Percentiles rank a stretch among this genome's conserved stretches.
These are phyloP conservation scores for Chloroclysta siterata DNA, from an alignment of 2,888 invertebrate genomes.

Conservation along the genomic window DNA sequence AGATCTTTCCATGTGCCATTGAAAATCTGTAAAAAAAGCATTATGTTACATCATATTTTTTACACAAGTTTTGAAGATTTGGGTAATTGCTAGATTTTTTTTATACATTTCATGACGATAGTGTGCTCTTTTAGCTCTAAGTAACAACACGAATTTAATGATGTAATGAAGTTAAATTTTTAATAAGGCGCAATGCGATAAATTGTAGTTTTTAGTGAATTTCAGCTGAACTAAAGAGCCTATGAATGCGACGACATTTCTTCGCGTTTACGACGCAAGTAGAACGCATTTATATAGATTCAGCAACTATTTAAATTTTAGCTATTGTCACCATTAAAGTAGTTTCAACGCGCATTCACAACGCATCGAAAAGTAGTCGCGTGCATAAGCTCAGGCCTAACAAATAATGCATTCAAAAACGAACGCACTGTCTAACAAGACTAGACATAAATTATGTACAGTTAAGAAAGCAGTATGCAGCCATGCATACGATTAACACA, in stretches of 20 bases:
- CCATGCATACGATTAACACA: not conserved
- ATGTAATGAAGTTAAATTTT: not conserved
- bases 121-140: not conserved
- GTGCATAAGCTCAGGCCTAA: not conserved
- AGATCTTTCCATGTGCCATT: slow-evolving; percentile 94
- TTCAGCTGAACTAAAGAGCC: not conserved
- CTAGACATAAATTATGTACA: slow-evolving; percentile 7
- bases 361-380: no score
- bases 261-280: not conserved
- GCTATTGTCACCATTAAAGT: no score
- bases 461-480: slow-evolving; percentile 7
- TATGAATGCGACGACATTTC: not conserved
- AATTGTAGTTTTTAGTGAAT: not conserved
- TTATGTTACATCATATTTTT: not conserved
- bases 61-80: not conserved
- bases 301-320: no score
- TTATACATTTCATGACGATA: not conserved
- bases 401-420: not conserved
- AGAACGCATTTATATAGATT: not conserved
- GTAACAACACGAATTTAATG: not conserved
- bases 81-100: not conserved
- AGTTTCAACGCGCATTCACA: no score
- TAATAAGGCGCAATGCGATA: not conserved
- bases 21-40: slow-evolving; percentile 87
- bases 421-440: not conserved